Evolutionary conservation across 1,140 invertebrate species (phyloP), one percentile per base, ranked within the genome.

Genomic region (Acromyrmex heyeri): DNA sequence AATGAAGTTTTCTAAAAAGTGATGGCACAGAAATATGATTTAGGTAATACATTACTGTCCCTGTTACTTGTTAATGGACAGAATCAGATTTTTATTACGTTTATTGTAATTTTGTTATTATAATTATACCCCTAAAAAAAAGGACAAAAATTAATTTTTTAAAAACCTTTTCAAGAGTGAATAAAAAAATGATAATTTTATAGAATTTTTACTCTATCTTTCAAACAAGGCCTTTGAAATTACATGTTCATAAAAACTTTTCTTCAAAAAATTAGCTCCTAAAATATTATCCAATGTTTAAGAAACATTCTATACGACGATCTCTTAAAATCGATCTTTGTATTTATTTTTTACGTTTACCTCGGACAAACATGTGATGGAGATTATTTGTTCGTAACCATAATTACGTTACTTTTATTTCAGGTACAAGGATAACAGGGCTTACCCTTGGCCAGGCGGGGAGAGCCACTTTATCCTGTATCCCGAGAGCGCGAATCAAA

Each of bases 401-500:
- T 72, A 21, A 64, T 34, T 57, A 27, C 18, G 38, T 83, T 70
- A 6, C 18, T 38, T 81, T 10, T 61, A 67, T 95, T 95, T n/a
- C 95, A 97, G 97, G 97, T 97, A 96, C 91, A 98, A 97, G 95
- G 97, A 97, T 91, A 96, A 96, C 67, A 95, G 96, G 64, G 95
- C 97, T n/a, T 97, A 98, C 93, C 97, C 97, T 1, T 98, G 97
- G 97, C 96, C 97, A 3, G 95, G 96, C 50, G 96, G 95, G 3
- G 95, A 95, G 72, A 97, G 97, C 14, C 96, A 96, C 87, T 96
- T 97, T 87, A 97, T 98, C 87, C 93, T 97, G 77, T 97, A 97
- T 93, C 97, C 97, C 0, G 97, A 97, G 93, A 97, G 97, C 62
- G 97, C 96, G 62, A 98, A 98, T 94, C 97, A 98, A 94, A 98